These are phyloP conservation scores for Drosophila setifemur DNA, from an alignment of 1,140 invertebrate species.

Conservation along the genomic window DNA sequence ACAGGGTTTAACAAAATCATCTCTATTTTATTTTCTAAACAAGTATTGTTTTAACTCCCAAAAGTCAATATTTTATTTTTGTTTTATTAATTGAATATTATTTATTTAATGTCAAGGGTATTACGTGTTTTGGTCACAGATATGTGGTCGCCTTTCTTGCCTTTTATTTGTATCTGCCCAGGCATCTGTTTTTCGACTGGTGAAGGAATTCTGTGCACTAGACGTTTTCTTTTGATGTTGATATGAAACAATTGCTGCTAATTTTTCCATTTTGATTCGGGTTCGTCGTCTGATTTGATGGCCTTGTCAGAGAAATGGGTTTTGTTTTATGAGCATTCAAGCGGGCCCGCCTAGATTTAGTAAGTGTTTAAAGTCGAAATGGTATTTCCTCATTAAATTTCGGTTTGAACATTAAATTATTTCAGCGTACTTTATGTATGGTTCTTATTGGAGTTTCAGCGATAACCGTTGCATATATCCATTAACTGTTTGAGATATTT, in stretches of 20 bases:
- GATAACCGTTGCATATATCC: constrained; percentile 4
- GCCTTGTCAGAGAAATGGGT: constrained; percentile 47
- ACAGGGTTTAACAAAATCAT: too few species aligned
- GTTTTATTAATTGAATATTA: neutral
- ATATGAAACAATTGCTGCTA: constrained; percentile 55
- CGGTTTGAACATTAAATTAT: constrained; percentile 26
- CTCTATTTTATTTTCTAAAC: too few species aligned
- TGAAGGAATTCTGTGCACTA: constrained; percentile 53
- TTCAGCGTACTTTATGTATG: constrained; percentile 25
- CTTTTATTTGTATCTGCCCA: neutral
- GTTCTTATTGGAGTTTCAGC: constrained; percentile 2
- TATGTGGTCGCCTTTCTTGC: neutral
- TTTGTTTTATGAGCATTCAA: constrained; percentile 42
- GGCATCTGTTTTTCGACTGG: constrained; percentile 26
- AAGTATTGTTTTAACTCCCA: neutral
- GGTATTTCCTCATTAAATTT: constrained; percentile 15
- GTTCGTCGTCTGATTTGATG: constrained; percentile 54
- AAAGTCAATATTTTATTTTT: too few species aligned
- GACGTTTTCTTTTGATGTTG: constrained; percentile 60
- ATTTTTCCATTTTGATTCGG: constrained; percentile 22
- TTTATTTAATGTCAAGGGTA: neutral
- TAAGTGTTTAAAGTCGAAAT: constrained; percentile 26
- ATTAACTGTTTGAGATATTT: neutral
- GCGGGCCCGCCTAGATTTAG: constrained; percentile 16
- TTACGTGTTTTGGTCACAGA: neutral